Conservation (phyloP, 2,888 invertebrate genomes). For the Anoncus sp. region DNA sequence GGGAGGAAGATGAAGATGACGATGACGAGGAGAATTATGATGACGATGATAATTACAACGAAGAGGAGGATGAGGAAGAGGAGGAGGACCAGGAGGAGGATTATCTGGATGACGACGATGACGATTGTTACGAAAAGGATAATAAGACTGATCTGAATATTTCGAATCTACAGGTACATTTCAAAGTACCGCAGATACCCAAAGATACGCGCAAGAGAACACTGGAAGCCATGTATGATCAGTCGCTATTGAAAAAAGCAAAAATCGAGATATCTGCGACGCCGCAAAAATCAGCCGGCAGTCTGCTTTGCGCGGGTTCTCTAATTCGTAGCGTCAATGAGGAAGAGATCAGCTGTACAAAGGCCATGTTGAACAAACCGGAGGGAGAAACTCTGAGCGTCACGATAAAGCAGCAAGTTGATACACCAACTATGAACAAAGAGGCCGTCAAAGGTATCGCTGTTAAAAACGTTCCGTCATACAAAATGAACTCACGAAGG, state of each 20-base stretch:
- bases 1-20: not conserved
- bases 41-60: constrained; percentile 1
- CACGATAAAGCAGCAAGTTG: not conserved
- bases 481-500: not conserved
- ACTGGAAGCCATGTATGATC: not conserved
- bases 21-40: not conserved
- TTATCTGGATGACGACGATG: not conserved
- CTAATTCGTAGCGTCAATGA: too few species aligned
- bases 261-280: too few species aligned
- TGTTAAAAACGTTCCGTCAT: not conserved
- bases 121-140: not conserved
- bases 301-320: too few species aligned
- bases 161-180: not conserved
- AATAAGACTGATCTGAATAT: constrained; percentile 5
- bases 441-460: not conserved
- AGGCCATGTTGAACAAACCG: not conserved
- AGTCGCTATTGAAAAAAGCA: not conserved
- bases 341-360: too few species aligned
- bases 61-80: not conserved
- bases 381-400: not conserved
- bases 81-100: not conserved
- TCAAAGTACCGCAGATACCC: not conserved
- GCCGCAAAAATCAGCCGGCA: too few species aligned
- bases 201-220: not conserved
- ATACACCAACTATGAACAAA: not conserved